Evolutionary conservation across 2,113 vertebrate species (phyloP), one percentile per base, ranked within the genome.

Genomic region (Tympanuchus pallidicinctus): DNA sequence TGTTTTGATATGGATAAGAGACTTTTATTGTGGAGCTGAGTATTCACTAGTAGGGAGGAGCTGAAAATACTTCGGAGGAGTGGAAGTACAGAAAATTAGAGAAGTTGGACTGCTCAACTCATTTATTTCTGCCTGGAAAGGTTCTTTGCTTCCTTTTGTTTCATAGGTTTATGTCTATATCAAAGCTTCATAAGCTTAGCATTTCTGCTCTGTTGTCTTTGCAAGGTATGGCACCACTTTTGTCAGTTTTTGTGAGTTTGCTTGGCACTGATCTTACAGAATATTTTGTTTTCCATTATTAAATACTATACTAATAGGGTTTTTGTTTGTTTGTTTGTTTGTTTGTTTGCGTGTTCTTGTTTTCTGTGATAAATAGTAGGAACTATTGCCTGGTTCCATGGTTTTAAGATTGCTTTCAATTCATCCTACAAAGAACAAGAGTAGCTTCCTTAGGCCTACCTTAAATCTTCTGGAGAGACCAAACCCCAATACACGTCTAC

Each of bases 401-500:
- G 52, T 56, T 85, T 86, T 86, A 52, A 73, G 38, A 80, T 67
- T 78, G 50, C 8, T 59, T 66, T 65, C 59, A 34, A 52, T 88
- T 61, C 11, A 64, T 38, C 27, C 50, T 64, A 34, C 59, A 38
- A 92, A 79, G 42, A 76, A 10, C 36, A 85, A 50, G 21, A 52
- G 52, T 15, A 81, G 45, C 82, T 93, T 93, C 69, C 47, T 83
- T 63, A 47, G 50, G 25, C 21, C 64, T 19, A 32, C 50, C 82
- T 82, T 97, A 94, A 94, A 94, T 93, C 91, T 95, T 94, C 74
- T 57, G 61, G 91, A 92, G 61, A 47, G 59, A 66, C 75, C 0
- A 0, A 83, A 85, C 92, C 91, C 67, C 69, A 71, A 8, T 36
- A 40, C 67, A 75, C n/a, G 30, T 85, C 91, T 83, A 0, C 82